These are phyloP conservation scores for Ploceus nigricollis DNA, from an alignment of 2,113 vertebrate genomes.

Conservation along the genomic window DNA sequence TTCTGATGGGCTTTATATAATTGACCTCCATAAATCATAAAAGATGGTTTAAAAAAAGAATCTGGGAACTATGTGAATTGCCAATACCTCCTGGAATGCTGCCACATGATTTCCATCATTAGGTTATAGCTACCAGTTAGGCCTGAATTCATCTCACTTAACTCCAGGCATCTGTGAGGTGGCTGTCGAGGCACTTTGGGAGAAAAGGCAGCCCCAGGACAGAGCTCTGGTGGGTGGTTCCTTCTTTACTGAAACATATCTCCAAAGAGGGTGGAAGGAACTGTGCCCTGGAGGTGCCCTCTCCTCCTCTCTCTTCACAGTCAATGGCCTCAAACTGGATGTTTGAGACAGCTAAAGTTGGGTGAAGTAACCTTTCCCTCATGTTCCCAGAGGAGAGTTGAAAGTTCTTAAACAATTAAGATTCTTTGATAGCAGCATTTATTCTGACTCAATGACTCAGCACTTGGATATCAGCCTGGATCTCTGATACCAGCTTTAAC, in stretches of 20 bases:
- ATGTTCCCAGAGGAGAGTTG: not conserved
- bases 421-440: not conserved
- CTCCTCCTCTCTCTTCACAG: not conserved
- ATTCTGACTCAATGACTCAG: not conserved
- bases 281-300: not conserved
- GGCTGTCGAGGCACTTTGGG: not conserved
- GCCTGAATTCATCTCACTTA: conserved; percentile 13
- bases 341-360: not conserved
- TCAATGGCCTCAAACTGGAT: not conserved
- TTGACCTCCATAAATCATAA: conserved; percentile 45
- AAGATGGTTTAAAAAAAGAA: conserved; percentile 13
- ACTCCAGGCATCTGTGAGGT: not conserved
- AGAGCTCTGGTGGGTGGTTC: not conserved
- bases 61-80: conserved; percentile 43
- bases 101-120: conserved; percentile 36
- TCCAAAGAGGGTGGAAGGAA: not conserved
- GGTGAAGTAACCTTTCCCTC: not conserved
- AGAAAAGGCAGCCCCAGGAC: not conserved
- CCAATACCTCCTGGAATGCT: conserved; percentile 44
- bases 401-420: not conserved
- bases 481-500: not conserved
- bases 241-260: not conserved
- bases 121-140: conserved; percentile 20
- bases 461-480: not conserved
- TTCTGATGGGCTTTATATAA: conserved; percentile 45